Evolutionary conservation across 2,888 invertebrate genomes (phyloP), one percentile per base, ranked within the genome.

Genomic region (Idaea biselata): DNA sequence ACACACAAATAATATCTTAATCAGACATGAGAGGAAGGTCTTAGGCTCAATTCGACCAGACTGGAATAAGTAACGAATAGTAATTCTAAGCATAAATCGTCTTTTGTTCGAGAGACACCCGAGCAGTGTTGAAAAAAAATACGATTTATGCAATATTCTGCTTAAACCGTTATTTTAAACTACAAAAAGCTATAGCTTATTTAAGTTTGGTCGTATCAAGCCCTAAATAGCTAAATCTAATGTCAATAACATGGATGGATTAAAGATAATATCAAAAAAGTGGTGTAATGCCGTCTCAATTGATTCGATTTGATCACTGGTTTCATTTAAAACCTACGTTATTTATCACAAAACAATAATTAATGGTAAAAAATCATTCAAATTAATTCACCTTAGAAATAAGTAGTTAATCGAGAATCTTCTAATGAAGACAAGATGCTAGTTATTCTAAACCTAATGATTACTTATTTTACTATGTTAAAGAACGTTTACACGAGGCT

Each of bases 201-300:
- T 25, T 25, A 3, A 25, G 25, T 25, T 25, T 25, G 5, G 25
- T 25, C 25, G 25, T 3, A 25, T 25, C 11, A 14, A 44, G 80
- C 76, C 78, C 75, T 69, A 76, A 71, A 69, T 77, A 79, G 71
- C 79, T 80, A 81, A 82, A 79, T 79, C 81, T 86, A 83, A 78
- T 77, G 80, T 85, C 83, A 83, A 80, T 77, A 79, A 76, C 75
- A 79, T 88, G 90, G 89, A 89, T 88, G 88, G 89, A 89, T 87
- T 88, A 83, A 74, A 75, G 74, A 77, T 72, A 73, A 63, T 63
- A 84, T 80, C 81, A 81, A 80, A 80, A 80, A 78, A 78, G 80
- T 76, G 81, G 82, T 83, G 82, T 80, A 75, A 77, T 72, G 72
- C 84, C 81, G 81, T 84, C 83, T 86, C 79, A 75, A 81, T 76